Conservation (phyloP, 1,140 invertebrate species). For the Neelides sp. region DNA sequence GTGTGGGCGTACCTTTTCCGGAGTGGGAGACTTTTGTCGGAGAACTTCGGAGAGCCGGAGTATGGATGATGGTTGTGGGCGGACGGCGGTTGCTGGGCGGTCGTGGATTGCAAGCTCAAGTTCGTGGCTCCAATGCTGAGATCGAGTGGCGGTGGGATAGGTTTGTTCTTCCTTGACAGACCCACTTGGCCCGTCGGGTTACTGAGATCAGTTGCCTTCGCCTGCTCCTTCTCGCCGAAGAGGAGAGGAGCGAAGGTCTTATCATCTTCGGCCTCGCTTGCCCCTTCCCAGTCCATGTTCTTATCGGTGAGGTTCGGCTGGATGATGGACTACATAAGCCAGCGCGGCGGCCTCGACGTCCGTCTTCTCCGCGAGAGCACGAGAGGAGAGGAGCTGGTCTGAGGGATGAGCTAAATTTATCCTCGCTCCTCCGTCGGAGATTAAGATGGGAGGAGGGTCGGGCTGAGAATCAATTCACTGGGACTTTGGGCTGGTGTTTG, state of each 20-base stretch:
- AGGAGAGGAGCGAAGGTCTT: too few species aligned
- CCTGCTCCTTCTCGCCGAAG: too few species aligned
- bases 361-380: too few species aligned
- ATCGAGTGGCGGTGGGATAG: constrained; percentile 31
- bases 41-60: constrained; percentile 26
- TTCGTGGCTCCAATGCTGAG: constrained; percentile 26
- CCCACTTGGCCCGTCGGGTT: constrained; percentile 14
- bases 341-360: too few species aligned
- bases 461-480: too few species aligned
- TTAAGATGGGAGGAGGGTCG: too few species aligned
- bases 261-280: constrained; percentile 21
- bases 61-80: constrained; percentile 10
- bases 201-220: constrained; percentile 21
- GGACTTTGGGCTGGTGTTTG: too few species aligned
- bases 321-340: too few species aligned
- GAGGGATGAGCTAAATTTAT: too few species aligned
- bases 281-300: constrained; percentile 24
- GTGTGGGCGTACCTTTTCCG: constrained; percentile 31
- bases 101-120: constrained; percentile 26
- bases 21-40: constrained; percentile 28
- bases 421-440: too few species aligned
- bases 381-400: too few species aligned
- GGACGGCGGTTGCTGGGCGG: constrained; percentile 11
- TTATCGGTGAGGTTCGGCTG: background rate
- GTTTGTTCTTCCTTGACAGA: constrained; percentile 24